phyloP scores from a whole-genome alignment of 30 jellyfish, hydroid and myxozoan species.

The Pelagia noctiluca region DNA sequence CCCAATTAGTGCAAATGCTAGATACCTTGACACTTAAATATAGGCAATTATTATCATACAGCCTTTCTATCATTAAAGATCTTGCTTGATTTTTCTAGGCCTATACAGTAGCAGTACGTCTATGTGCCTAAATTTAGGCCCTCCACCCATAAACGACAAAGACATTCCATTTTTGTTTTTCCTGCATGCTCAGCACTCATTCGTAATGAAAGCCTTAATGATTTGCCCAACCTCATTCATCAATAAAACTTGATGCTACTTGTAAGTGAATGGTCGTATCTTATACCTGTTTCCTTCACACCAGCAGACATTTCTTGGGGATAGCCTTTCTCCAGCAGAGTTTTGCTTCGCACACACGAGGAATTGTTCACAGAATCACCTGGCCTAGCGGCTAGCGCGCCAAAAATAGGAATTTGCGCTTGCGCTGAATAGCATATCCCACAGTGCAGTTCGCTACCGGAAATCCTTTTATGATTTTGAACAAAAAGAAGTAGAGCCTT shows the following conservation, averaged over 20 bases:
- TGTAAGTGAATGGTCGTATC: neutral
- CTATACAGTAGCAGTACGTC: no score
- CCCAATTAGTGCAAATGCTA: no score
- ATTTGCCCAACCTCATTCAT: neutral
- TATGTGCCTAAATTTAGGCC: no score
- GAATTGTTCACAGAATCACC: constrained; percentile 8
- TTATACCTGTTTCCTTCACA: constrained; percentile 64
- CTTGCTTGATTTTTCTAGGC: no score
- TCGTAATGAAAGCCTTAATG: neutral
- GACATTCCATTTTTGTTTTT: no score
- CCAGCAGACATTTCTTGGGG: constrained; percentile 48
- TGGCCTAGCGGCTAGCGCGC: constrained; percentile 70
- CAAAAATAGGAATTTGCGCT: constrained; percentile 69
- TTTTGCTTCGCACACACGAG: constrained; percentile 29
- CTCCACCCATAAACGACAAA: no score
- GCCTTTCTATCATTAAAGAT: no score
- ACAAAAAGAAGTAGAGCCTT: no score
- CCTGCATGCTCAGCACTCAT: no score
- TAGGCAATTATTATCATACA: no score
- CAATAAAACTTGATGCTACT: neutral
- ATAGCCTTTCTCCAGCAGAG: neutral
- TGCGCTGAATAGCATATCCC: constrained; percentile 62
- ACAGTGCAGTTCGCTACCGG: constrained; percentile 28
- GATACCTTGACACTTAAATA: no score
- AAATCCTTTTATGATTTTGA: no score